Conservation (phyloP, 2,888 invertebrate genomes). For the Melinaea menophilus region DNA sequence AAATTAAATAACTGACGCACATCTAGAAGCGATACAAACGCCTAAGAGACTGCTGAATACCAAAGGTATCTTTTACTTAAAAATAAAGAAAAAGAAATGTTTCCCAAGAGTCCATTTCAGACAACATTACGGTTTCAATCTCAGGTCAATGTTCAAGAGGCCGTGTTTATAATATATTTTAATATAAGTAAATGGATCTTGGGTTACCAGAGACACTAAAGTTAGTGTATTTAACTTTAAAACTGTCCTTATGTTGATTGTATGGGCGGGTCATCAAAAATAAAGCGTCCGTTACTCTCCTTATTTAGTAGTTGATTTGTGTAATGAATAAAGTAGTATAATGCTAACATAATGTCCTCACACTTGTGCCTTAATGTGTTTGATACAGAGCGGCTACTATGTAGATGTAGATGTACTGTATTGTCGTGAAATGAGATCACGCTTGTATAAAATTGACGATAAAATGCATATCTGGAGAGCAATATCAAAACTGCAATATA, state of each 20-base stretch:
- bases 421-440: constrained; percentile 43
- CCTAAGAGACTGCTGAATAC: neutral
- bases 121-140: constrained; percentile 26
- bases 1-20: neutral
- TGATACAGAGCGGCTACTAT: constrained; percentile 43
- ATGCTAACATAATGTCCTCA: neutral
- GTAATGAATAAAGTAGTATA: no score
- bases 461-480: constrained; percentile 34
- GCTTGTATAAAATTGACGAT: constrained; percentile 41
- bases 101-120: constrained; percentile 19
- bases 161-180: constrained; percentile 27
- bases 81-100: constrained; percentile 17
- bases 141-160: constrained; percentile 24
- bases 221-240: no score
- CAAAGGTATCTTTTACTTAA: constrained; percentile 3
- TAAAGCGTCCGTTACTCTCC: no score
- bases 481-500: constrained; percentile 25
- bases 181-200: constrained; percentile 16
- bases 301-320: no score
- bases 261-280: no score
- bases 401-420: constrained; percentile 28
- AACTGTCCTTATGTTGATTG: no score
- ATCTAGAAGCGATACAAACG: constrained; percentile 1
- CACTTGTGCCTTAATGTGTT: constrained; percentile 11
- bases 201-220: constrained; percentile 5